phyloP scores from a whole-genome alignment of 2,888 invertebrate genomes.

The Octonoba sinensis region DNA sequence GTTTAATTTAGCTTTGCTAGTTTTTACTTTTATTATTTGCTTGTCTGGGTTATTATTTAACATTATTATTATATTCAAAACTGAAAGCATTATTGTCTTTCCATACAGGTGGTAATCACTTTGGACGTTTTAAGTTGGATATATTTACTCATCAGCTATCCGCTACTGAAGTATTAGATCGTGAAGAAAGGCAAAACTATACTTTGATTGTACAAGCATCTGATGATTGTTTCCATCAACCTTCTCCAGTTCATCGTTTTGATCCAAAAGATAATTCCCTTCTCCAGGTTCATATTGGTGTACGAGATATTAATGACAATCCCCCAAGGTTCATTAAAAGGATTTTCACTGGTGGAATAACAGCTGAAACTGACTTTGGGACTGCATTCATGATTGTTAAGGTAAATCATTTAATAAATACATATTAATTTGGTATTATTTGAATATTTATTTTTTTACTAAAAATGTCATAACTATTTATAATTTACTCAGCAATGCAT shows the following conservation, averaged over 20 bases:
- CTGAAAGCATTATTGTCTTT: background rate
- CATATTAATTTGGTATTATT: background rate
- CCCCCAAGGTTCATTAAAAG: conserved; percentile 82
- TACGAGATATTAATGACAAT: conserved; percentile 92
- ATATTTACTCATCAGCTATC: conserved; percentile 79
- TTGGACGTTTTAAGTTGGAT: conserved; percentile 80
- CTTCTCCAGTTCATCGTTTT: conserved; percentile 75
- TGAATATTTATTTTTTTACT: background rate
- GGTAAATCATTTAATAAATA: conserved; percentile 72
- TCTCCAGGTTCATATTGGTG: conserved; percentile 69
- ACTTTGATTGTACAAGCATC: conserved; percentile 83
- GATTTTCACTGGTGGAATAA: conserved; percentile 93
- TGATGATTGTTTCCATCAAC: conserved; percentile 81
- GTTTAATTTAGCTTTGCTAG: too few species aligned
- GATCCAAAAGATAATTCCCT: conserved; percentile 76
- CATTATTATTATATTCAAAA: background rate
- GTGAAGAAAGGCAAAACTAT: conserved; percentile 80
- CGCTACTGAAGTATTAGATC: conserved; percentile 78
- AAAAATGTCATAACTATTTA: background rate
- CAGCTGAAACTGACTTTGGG: conserved; percentile 92
- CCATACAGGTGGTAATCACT: conserved; percentile 78
- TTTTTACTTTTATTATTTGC: too few species aligned
- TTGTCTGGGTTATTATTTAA: too few species aligned
- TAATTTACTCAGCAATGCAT: background rate
- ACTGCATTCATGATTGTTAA: conserved; percentile 86